Percentiles rank a stretch among this genome's conserved stretches.
Conservation (phyloP, 2,888 invertebrate genomes). For the Tridacna crocea region DNA sequence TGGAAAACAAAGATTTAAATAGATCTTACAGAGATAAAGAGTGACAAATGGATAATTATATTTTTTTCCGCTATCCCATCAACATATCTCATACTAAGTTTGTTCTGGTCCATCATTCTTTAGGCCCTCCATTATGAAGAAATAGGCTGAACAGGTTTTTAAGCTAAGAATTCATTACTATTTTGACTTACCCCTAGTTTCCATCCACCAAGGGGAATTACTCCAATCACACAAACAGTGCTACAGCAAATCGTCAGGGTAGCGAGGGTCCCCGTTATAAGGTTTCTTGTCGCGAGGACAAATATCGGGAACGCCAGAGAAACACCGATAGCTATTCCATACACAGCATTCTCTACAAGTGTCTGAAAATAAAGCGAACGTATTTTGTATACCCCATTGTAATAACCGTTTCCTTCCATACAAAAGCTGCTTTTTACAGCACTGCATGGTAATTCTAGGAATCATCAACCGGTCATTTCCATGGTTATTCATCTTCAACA, state of each 20-base stretch:
- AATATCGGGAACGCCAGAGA: constrained; percentile 77
- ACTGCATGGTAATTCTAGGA: too few species aligned
- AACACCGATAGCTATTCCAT: constrained; percentile 78
- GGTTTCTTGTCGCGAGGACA: constrained; percentile 75
- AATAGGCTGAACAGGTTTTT: too few species aligned
- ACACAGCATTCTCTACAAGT: constrained; percentile 74
- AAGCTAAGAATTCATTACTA: too few species aligned
- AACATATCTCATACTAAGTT: too few species aligned
- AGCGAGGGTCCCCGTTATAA: constrained; percentile 78
- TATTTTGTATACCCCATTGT: constrained; percentile 58
- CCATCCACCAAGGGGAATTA: constrained; percentile 81
- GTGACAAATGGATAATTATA: not conserved
- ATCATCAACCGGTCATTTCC: too few species aligned
- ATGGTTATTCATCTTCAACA: too few species aligned
- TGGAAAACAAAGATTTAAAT: not conserved
- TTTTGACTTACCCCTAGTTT: constrained; percentile 77
- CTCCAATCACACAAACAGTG: constrained; percentile 77
- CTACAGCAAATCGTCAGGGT: constrained; percentile 76
- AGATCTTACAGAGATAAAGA: not conserved
- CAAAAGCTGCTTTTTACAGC: too few species aligned
- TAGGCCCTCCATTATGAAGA: too few species aligned
- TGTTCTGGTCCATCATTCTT: too few species aligned
- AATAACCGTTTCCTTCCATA: too few species aligned
- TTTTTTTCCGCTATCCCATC: not conserved
- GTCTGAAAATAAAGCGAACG: constrained; percentile 45